Percentiles rank a stretch among this genome's conserved stretches.
Evolutionary conservation across 1,140 invertebrate species (phyloP).

Genomic region (Globodera ellingtonae): DNA sequence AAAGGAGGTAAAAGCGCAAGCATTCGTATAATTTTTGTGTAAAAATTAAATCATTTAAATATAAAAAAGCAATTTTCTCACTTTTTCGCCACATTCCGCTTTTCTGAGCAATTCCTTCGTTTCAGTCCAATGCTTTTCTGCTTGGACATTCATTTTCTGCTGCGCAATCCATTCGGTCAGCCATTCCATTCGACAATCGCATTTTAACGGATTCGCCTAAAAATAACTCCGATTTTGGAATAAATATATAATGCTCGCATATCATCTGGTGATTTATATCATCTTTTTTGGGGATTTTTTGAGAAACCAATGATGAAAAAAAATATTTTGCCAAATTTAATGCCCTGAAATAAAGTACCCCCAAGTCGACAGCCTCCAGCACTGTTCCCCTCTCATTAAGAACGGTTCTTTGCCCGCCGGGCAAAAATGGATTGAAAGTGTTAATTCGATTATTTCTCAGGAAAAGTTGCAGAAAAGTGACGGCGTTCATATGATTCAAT

Average conservation of each 20-base stretch:
- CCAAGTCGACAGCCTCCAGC: slow-evolving; percentile 36
- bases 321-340: too few relatives aligned
- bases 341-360: slow-evolving; percentile 23
- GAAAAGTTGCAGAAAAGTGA: slow-evolving; percentile 31
- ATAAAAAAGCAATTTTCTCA: not conserved
- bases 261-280: too few relatives aligned
- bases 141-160: slow-evolving; percentile 23
- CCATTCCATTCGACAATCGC: slow-evolving; percentile 50
- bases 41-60: not conserved
- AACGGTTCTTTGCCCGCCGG: slow-evolving; percentile 18
- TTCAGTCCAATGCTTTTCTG: slow-evolving; percentile 1
- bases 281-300: too few relatives aligned
- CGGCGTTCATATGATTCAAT: slow-evolving; percentile 38
- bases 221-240: slow-evolving; percentile 16
- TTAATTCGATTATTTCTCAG: slow-evolving; percentile 40
- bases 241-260: too few relatives aligned
- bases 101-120: slow-evolving; percentile 19
- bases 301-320: too few relatives aligned
- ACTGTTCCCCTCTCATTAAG: slow-evolving; percentile 47
- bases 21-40: not conserved
- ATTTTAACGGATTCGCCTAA: slow-evolving; percentile 46
- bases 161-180: slow-evolving; percentile 43
- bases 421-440: slow-evolving; percentile 32
- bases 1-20: too few relatives aligned
- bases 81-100: slow-evolving; percentile 19